A percentile compares a stretch with the other conserved stretches of the same genome.
Conservation (phyloP, 2,113 vertebrate genomes). For the Guaruba guarouba region DNA sequence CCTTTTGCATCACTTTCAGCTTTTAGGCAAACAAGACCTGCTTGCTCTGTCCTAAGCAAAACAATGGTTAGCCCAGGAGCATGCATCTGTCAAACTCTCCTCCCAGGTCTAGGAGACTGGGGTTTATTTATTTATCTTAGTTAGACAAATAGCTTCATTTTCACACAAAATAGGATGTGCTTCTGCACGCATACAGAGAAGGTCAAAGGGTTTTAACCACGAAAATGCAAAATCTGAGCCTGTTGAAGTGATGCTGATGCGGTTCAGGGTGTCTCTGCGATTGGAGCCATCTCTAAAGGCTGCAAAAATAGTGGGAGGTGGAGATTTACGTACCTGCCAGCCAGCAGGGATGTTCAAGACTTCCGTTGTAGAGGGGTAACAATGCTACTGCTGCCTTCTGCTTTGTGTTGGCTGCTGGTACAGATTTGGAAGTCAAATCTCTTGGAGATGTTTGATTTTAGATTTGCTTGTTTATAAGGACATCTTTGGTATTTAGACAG, state of each 20-base stretch:
- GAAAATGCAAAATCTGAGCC: conserved; percentile 41
- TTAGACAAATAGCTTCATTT: conserved; percentile 29
- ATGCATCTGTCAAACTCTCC: neutral
- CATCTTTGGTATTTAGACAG: neutral
- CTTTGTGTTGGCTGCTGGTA: neutral
- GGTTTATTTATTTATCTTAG: conserved; percentile 26
- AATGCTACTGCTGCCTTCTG: neutral
- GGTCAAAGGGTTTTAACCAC: conserved; percentile 40
- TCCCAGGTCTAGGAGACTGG: neutral
- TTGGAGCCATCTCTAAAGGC: neutral
- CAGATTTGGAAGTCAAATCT: neutral
- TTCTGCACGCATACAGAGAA: neutral
- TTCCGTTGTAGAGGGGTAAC: neutral
- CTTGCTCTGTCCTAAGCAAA: neutral
- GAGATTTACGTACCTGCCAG: neutral
- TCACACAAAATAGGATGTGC: neutral
- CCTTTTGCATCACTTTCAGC: conserved; percentile 35
- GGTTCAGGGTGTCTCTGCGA: neutral
- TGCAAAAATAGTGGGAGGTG: neutral
- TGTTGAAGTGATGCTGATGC: conserved; percentile 12
- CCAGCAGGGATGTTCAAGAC: neutral
- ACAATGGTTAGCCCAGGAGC: neutral
- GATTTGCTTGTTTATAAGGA: neutral
- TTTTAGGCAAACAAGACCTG: conserved; percentile 14
- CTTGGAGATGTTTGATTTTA: neutral